Conservation (phyloP, 2,113 vertebrate genomes). For the Lophura nycthemera region DNA sequence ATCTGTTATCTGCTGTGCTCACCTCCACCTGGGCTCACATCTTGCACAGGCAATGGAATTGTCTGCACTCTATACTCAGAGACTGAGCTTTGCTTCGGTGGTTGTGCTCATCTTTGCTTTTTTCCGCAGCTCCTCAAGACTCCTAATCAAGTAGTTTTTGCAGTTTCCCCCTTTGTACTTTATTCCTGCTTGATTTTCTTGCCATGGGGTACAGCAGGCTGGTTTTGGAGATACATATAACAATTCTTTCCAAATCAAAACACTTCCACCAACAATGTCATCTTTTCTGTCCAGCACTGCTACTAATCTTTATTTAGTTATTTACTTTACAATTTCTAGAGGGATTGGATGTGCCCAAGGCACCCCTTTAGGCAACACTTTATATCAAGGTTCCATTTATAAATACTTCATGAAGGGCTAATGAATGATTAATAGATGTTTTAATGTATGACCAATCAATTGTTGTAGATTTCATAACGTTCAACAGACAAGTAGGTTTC, state of each 20-base stretch:
- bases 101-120: not conserved
- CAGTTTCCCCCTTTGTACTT: not conserved
- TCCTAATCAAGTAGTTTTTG: not conserved
- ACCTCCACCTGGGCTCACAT: not conserved
- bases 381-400: slow-evolving; percentile 72
- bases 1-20: not conserved
- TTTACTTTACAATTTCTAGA: slow-evolving; percentile 50
- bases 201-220: not conserved
- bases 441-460: slow-evolving; percentile 71
- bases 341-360: slow-evolving; percentile 45
- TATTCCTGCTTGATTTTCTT: not conserved
- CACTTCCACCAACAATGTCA: slow-evolving; percentile 19
- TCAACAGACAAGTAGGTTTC: slow-evolving; percentile 54
- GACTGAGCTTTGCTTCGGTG: not conserved
- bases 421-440: slow-evolving; percentile 73
- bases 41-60: not conserved
- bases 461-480: slow-evolving; percentile 24
- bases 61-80: not conserved
- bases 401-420: slow-evolving; percentile 68
- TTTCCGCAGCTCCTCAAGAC: not conserved
- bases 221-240: not conserved
- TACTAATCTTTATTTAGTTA: slow-evolving; percentile 61
- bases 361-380: slow-evolving; percentile 57
- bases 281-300: not conserved
- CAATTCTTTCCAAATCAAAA: slow-evolving; percentile 13